Conservation (phyloP, 1,140 invertebrate genomes). For the Pectinophora gossypiella region DNA sequence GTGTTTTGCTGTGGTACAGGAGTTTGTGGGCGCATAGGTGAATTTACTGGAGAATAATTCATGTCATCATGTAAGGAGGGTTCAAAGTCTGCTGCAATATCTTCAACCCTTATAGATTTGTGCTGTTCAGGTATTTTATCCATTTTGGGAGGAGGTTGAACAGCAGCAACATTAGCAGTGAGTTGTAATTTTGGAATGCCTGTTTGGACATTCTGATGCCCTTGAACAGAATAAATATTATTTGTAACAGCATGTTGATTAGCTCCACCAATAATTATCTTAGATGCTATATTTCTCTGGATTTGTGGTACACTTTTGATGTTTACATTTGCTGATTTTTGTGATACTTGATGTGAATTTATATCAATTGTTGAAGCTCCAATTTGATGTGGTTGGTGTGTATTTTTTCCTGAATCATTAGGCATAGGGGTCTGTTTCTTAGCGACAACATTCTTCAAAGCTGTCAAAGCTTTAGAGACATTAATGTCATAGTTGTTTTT, state of each 20-base stretch:
- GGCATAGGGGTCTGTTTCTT: conserved; percentile 8
- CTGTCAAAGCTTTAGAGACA: conserved; percentile 44
- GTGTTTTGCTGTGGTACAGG: not conserved
- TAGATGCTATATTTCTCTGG: not conserved
- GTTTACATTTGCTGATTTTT: not conserved
- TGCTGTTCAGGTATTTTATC: conserved; percentile 10
- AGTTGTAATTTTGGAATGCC: too few species aligned
- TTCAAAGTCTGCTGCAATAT: conserved; percentile 53
- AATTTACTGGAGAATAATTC: conserved; percentile 58
- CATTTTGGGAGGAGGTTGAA: not conserved
- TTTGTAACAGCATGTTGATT: not conserved
- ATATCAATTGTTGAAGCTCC: not conserved
- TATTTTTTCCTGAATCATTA: too few species aligned
- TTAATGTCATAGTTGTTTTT: conserved; percentile 59
- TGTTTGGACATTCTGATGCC: too few species aligned
- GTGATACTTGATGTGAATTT: too few species aligned
- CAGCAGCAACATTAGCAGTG: too few species aligned
- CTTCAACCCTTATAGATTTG: conserved; percentile 51
- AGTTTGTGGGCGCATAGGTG: conserved; percentile 25
- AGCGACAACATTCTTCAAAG: conserved; percentile 42
- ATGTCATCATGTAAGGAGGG: conserved; percentile 29
- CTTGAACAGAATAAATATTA: too few species aligned
- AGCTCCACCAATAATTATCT: not conserved
- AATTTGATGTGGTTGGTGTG: not conserved
- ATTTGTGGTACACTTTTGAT: not conserved